Conservation (phyloP, 2,888 invertebrate genomes). For the Tanytarsus gracilentus region DNA sequence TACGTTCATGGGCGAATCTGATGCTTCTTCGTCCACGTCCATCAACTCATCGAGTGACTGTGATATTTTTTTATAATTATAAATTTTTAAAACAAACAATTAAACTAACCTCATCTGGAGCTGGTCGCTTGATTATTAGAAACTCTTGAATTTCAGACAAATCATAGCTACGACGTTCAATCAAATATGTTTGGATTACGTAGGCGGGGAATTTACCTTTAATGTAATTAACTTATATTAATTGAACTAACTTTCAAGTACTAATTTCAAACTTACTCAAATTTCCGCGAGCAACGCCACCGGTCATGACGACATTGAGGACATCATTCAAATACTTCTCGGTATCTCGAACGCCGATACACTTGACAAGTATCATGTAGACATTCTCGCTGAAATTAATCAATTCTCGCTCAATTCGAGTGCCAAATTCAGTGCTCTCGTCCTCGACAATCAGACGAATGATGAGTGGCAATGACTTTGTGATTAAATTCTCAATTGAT, state of each 20-base stretch:
- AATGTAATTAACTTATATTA: no score
- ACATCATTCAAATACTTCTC: slow-evolving; percentile 24
- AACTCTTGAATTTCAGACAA: slow-evolving; percentile 32
- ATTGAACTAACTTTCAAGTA: no score
- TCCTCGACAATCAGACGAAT: slow-evolving; percentile 36
- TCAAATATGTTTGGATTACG: slow-evolving; percentile 20
- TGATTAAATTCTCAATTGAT: slow-evolving; percentile 39
- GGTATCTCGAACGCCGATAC: slow-evolving; percentile 33
- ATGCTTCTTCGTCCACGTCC: slow-evolving; percentile 45
- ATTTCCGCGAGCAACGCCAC: not conserved
- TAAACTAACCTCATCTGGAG: slow-evolving; percentile 26
- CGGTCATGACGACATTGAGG: slow-evolving; percentile 18
- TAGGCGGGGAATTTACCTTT: slow-evolving; percentile 23
- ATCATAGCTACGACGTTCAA: slow-evolving; percentile 29
- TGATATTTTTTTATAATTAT: not conserved
- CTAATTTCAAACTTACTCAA: no score
- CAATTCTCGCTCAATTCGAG: slow-evolving; percentile 36
- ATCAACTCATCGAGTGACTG: slow-evolving; percentile 35
- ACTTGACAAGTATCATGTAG: slow-evolving; percentile 38
- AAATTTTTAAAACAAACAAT: not conserved
- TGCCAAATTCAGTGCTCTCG: slow-evolving; percentile 36
- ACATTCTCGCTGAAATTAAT: slow-evolving; percentile 38
- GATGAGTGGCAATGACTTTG: slow-evolving; percentile 36
- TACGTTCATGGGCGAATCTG: slow-evolving; percentile 33
- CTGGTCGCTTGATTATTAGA: slow-evolving; percentile 32